Evolutionary conservation across 2,113 vertebrate species (phyloP), one percentile per base, ranked within the genome.

Genomic region (Noturus placidus): DNA sequence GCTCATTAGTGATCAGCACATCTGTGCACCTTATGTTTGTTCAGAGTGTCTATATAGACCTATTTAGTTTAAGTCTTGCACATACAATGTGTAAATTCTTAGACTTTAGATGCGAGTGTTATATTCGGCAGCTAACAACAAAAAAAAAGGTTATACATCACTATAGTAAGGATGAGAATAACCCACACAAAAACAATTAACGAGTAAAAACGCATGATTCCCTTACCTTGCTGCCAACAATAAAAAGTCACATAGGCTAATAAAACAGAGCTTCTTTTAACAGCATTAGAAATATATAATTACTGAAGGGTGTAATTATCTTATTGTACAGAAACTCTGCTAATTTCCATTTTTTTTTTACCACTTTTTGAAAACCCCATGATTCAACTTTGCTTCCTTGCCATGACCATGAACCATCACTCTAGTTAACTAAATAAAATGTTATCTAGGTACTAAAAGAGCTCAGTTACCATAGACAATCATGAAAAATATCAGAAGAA

Each of bases 11-110:
- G 50, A 88, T 88, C 87, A 82, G 83, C 87, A 90, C 89, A 90
- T 82, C 87, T 90, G 89, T 70, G 82, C 78, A 87, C 87, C 87
- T 84, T 88, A 90, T 87, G 87, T 30, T 61, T 84, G 65, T 15
- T 76, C n/a, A 83, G 65, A 42, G 0, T 7, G 50, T 82, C 33
- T 61, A n/a, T n/a, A 27, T 10, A 65, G 4, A 50, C 25, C 5
- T 4, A 70, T 30, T 57, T 15, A 61, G 17, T 50, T 22, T 27
- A 61, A 25, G 14, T 42, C 65, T 70, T 38, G 19, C 79, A 42
- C 52, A 35, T 46, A 13, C 1, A 52, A 67, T 50, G 14, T 50
- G 8, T 22, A 38, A 65, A 22, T 20, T n/a, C 15, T n/a, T 30
- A 30, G 6, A 67, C 5, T 35, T 69, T n/a, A 78, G 20, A 5